Evolutionary conservation across 2,888 invertebrate species (phyloP), one percentile per base, ranked within the genome.

Genomic region (Polydrusus cervinus): DNA sequence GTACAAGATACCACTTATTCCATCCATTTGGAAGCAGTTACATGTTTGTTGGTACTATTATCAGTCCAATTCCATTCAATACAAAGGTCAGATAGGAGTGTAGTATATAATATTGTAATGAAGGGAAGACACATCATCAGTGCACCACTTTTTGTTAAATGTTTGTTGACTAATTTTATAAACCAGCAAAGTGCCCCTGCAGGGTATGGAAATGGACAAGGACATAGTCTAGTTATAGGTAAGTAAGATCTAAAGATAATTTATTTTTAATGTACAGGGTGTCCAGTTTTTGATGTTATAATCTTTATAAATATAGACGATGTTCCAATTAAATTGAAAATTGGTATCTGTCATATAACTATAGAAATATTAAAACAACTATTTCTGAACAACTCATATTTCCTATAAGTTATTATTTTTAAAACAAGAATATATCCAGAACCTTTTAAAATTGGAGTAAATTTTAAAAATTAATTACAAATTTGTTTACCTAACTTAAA

Each of bases 21-120:
- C 71, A 89, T 97, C 30, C 96, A 97, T 82, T 85, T 97, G 81
- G 98, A 98, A 86, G 93, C 95, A 30, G 92, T 97, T 57, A 97
- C 97, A 85, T 93, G 94, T 18, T 88, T 98, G 51, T 88, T 98
- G 14, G 93, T 96, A 0, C 87, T 98, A n/a, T 90, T 98, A 82
- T 97, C 97, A 0, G 94, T 96, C 38, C 97, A 97, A 85, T 91
- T 95, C 86, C 92, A 95, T 11, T 91, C 94, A 0, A 91, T 92
- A 61, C 89, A 87, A 64, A 83, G 89, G 87, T 78, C 90, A 84
- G 92, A 92, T 70, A 92, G 93, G 55, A 94, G 95, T 6, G 88
- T 90, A 9, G 91, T 96, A 79, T 95, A 91, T 85, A 90, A 91
- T 79, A 89, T 92, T 5, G 85, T 93, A 14, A 93, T 93, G 90